Evolutionary conservation across 2,797 vertebrate species (phyloP).

Genomic region (Anabas testudineus): DNA sequence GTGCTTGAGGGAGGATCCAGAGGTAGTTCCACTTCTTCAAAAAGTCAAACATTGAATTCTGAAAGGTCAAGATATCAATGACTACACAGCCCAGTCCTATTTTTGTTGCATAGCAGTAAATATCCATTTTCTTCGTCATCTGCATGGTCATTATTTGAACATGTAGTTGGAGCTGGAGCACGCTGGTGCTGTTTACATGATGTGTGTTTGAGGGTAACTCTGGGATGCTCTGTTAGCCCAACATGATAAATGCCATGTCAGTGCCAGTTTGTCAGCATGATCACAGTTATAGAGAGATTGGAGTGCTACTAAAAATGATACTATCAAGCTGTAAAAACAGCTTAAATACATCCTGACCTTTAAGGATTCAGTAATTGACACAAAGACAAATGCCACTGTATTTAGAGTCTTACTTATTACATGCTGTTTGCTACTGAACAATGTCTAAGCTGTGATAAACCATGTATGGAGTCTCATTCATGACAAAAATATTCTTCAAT

Average conservation of each 20-base stretch:
- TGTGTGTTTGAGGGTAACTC: background rate
- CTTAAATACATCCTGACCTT: constrained; percentile 19
- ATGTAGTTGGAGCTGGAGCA: background rate
- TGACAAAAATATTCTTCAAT: background rate
- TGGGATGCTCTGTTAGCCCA: background rate
- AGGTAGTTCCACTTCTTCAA: constrained; percentile 33
- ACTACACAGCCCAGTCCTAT: background rate
- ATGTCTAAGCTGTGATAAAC: background rate
- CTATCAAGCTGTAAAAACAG: background rate
- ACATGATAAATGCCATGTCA: no score
- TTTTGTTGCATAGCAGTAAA: constrained; percentile 48
- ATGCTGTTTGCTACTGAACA: constrained; percentile 5
- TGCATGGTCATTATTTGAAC: background rate
- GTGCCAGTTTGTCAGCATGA: background rate
- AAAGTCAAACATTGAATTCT: constrained; percentile 40
- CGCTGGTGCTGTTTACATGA: background rate
- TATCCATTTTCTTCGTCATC: background rate
- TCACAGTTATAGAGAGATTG: constrained; percentile 10
- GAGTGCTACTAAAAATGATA: constrained; percentile 38
- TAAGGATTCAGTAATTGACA: constrained; percentile 20
- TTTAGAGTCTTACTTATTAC: constrained; percentile 8
- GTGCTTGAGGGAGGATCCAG: constrained; percentile 23
- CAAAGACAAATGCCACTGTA: constrained; percentile 4
- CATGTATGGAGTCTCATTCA: background rate
- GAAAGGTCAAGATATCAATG: constrained; percentile 36